Conservation (phyloP, 2,888 invertebrate species). For the Dorcus parallelipipedus region DNA sequence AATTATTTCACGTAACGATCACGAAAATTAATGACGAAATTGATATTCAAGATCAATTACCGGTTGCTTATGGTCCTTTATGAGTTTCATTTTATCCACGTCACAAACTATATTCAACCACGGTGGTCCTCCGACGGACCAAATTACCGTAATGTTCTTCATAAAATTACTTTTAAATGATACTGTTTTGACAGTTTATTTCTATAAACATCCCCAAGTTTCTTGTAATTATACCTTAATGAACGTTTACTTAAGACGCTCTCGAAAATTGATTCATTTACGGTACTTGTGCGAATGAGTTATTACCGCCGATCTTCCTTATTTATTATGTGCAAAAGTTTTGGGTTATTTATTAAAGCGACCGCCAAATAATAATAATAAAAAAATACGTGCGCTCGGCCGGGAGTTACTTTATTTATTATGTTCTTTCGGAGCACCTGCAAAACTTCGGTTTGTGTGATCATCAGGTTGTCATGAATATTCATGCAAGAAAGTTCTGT, state of each 20-base stretch:
- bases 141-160: background rate
- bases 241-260: too few relatives aligned
- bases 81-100: conserved; percentile 8
- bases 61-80: conserved; percentile 5
- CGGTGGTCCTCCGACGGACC: background rate
- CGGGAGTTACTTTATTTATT: conserved; percentile 1
- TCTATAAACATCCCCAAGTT: too few relatives aligned
- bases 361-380: too few relatives aligned
- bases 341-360: too few relatives aligned
- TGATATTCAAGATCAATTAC: conserved; percentile 4
- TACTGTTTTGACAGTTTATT: too few relatives aligned
- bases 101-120: background rate
- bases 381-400: too few relatives aligned
- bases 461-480: conserved; percentile 14
- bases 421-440: conserved; percentile 12
- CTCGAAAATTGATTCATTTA: too few relatives aligned
- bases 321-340: too few relatives aligned
- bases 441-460: conserved; percentile 12
- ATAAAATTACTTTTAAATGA: too few relatives aligned
- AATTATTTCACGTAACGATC: background rate
- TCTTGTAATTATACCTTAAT: too few relatives aligned
- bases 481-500: conserved; percentile 19
- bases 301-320: too few relatives aligned
- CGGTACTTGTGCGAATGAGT: too few relatives aligned
- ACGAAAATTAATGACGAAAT: conserved; percentile 6